Evolutionary conservation across 1,140 invertebrate genomes (phyloP).

Genomic region (Diorhabda sublineata): DNA sequence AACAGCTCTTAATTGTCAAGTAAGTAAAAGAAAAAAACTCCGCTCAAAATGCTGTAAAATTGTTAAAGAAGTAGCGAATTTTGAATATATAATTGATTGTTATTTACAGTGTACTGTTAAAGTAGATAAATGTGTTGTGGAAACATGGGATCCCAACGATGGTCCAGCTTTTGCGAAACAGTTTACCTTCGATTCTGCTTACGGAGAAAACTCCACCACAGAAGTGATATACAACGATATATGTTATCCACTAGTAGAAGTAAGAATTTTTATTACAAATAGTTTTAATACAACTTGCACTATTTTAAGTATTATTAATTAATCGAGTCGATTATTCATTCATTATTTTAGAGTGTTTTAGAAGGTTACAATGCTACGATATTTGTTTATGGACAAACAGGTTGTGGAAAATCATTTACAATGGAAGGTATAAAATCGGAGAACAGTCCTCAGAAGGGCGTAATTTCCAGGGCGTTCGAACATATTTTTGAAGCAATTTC

Average conservation of each 20-base stretch:
- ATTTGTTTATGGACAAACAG: conserved; percentile 86
- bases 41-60: background rate
- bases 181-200: conserved; percentile 83
- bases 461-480: conserved; percentile 84
- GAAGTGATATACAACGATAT: conserved; percentile 85
- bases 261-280: conserved; percentile 27
- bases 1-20: conserved; percentile 66
- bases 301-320: background rate
- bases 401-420: conserved; percentile 77
- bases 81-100: conserved; percentile 5
- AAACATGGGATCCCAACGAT: conserved; percentile 48
- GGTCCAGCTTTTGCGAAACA: conserved; percentile 56
- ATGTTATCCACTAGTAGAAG: conserved; percentile 75
- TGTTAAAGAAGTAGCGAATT: background rate
- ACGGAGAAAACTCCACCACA: conserved; percentile 73
- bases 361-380: conserved; percentile 86
- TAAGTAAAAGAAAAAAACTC: conserved; percentile 40
- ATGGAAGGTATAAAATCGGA: conserved; percentile 69
- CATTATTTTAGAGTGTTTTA: conserved; percentile 65
- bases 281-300: background rate
- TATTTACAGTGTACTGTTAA: conserved; percentile 63
- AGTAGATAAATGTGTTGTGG: conserved; percentile 58
- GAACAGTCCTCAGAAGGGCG: conserved; percentile 57
- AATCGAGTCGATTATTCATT: no score
- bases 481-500: conserved; percentile 91